A percentile compares a stretch with the other conserved stretches of the same genome.
Conservation (phyloP, 2,888 invertebrate genomes). For the Eupithecia centaureata region DNA sequence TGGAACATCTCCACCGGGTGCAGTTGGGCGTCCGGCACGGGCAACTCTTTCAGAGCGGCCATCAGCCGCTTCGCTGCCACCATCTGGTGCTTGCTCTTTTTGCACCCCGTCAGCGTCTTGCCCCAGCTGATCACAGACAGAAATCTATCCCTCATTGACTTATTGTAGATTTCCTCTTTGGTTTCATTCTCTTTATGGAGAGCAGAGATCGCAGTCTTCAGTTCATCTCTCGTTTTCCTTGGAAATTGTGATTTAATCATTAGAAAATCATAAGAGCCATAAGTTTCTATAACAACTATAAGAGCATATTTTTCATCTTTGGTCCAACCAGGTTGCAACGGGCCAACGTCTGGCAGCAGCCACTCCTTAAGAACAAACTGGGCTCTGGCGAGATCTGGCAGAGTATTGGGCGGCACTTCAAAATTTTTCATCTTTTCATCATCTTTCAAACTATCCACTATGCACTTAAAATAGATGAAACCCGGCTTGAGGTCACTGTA, state of each 20-base stretch:
- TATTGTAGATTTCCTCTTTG: conserved; percentile 8
- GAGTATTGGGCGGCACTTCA: conserved; percentile 1
- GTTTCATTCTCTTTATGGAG: conserved; percentile 3
- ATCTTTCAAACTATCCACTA: conserved; percentile 13
- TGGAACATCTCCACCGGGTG: not conserved
- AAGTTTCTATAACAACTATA: conserved; percentile 21
- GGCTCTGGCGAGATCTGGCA: conserved; percentile 17
- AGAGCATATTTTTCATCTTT: conserved; percentile 25
- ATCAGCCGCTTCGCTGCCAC: conserved; percentile 16
- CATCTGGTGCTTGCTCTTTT: conserved; percentile 5
- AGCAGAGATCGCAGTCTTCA: conserved; percentile 18
- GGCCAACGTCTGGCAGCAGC: conserved; percentile 21
- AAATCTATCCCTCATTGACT: conserved; percentile 13
- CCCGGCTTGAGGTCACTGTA: conserved; percentile 19
- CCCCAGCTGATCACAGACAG: conserved; percentile 24
- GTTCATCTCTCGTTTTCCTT: conserved; percentile 14
- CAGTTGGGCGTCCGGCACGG: not conserved
- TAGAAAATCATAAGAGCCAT: conserved; percentile 8
- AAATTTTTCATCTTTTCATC: conserved; percentile 19
- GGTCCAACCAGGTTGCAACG: conserved; percentile 15
- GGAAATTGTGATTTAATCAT: conserved; percentile 16
- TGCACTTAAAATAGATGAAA: conserved; percentile 23
- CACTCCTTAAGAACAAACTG: conserved; percentile 24
- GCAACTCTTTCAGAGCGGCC: conserved; percentile 14
- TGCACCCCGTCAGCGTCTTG: conserved; percentile 16